A percentile compares a stretch with the other conserved stretches of the same genome.
Conservation (phyloP, 1,140 invertebrate genomes). For the Dreissena rostriformis region DNA sequence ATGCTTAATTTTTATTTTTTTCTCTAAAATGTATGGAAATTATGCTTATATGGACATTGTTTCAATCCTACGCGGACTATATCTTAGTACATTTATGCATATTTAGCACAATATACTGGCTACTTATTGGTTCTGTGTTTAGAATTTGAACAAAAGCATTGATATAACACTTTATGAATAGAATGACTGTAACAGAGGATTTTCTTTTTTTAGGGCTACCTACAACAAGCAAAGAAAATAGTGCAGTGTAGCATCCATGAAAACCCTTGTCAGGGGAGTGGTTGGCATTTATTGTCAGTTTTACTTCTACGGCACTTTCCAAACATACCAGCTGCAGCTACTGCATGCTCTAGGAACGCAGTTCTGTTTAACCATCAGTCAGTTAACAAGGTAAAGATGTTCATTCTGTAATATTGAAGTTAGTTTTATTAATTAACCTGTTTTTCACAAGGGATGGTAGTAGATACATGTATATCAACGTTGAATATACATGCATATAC, state of each 20-base stretch:
- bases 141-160: no score
- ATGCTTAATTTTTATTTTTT: no score
- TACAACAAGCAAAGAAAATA: slow-evolving; percentile 14
- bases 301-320: slow-evolving; percentile 42
- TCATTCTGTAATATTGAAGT: background rate
- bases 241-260: slow-evolving; percentile 35
- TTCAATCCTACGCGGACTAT: no score
- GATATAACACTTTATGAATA: no score
- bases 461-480: no score
- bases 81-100: no score
- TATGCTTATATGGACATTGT: no score
- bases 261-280: slow-evolving; percentile 17
- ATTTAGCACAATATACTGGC: no score
- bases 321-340: background rate
- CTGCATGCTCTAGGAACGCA: slow-evolving; percentile 26
- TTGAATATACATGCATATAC: no score
- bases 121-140: no score
- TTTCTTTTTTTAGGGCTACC: slow-evolving; percentile 26
- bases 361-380: background rate
- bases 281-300: slow-evolving; percentile 34
- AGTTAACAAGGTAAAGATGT: background rate
- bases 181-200: no score
- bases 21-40: no score
- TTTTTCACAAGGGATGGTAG: background rate
- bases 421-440: background rate